Percentiles rank a stretch among this genome's conserved stretches.
Conservation (phyloP, 2,113 vertebrate genomes). For the Progne subis region DNA sequence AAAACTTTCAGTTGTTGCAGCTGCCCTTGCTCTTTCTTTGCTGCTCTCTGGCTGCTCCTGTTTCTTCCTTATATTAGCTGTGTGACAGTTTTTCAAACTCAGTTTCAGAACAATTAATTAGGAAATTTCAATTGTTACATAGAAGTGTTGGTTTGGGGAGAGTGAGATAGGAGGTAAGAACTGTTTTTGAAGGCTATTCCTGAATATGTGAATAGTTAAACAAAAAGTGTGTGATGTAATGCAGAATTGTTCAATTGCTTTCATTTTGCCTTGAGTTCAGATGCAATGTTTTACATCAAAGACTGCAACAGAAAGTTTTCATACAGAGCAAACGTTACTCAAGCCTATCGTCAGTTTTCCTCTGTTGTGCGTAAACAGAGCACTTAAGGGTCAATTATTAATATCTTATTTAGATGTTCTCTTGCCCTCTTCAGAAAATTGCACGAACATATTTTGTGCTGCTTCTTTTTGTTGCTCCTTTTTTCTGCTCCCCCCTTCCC, state of each 20-base stretch:
- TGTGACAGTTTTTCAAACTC: not conserved
- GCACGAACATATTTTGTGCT: not conserved
- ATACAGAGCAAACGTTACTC: not conserved
- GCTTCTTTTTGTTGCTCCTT: not conserved
- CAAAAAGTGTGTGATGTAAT: not conserved
- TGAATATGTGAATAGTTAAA: not conserved
- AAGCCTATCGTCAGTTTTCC: not conserved
- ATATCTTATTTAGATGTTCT: not conserved
- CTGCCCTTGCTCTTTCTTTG: not conserved
- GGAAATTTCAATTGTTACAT: not conserved
- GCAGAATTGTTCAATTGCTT: not conserved
- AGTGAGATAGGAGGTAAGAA: not conserved
- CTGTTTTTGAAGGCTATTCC: not conserved
- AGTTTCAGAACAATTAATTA: not conserved
- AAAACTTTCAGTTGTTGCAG: not conserved
- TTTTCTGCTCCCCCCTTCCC: not conserved
- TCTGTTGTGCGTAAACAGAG: not conserved
- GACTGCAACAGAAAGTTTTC: not conserved
- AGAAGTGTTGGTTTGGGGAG: not conserved
- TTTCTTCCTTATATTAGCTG: not conserved
- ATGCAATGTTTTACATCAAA: conserved; percentile 17
- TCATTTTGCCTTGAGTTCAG: not conserved
- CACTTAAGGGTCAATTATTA: not conserved
- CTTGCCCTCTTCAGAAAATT: conserved; percentile 43
- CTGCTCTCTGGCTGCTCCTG: not conserved